Percentiles rank a stretch among this genome's conserved stretches.
phyloP scores from a whole-genome alignment of 2,888 invertebrate species.

The Andrena bucephala region DNA sequence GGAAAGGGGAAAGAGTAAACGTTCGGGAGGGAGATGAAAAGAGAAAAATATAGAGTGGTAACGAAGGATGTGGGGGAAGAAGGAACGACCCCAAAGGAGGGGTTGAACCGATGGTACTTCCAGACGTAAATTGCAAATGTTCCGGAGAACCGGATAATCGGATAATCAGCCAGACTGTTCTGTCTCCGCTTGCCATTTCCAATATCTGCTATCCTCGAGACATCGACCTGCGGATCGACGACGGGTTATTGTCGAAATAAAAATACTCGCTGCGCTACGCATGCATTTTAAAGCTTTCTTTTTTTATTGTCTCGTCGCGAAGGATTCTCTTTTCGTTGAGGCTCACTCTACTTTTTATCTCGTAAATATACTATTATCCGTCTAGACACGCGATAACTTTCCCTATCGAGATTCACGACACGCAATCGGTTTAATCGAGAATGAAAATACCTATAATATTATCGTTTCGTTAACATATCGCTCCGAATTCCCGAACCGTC shows the following conservation, averaged over 20 bases:
- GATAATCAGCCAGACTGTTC: slow-evolving; percentile 83
- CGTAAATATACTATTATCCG: slow-evolving; percentile 19
- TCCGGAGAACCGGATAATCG: slow-evolving; percentile 83
- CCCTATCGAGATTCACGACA: neutral
- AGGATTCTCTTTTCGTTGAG: slow-evolving; percentile 7
- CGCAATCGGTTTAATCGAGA: neutral
- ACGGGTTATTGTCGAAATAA: slow-evolving; percentile 62
- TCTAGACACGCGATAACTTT: slow-evolving; percentile 38
- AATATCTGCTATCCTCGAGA: slow-evolving; percentile 79
- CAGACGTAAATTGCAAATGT: slow-evolving; percentile 80
- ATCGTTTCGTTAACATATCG: neutral
- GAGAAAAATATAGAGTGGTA: slow-evolving; percentile 22
- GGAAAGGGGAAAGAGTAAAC: neutral
- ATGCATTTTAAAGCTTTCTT: slow-evolving; percentile 29
- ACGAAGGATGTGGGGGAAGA: slow-evolving; percentile 57
- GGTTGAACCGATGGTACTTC: slow-evolving; percentile 70
- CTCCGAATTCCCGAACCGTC: neutral
- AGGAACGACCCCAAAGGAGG: slow-evolving; percentile 56
- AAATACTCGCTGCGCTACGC: slow-evolving; percentile 45
- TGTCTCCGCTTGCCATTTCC: slow-evolving; percentile 80
- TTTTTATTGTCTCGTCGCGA: slow-evolving; percentile 28
- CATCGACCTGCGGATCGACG: slow-evolving; percentile 61
- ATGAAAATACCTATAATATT: neutral
- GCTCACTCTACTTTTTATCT: neutral
- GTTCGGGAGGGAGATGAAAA: neutral